Conservation (phyloP, 2,113 vertebrate genomes). For the Ginglymostoma cirratum region DNA sequence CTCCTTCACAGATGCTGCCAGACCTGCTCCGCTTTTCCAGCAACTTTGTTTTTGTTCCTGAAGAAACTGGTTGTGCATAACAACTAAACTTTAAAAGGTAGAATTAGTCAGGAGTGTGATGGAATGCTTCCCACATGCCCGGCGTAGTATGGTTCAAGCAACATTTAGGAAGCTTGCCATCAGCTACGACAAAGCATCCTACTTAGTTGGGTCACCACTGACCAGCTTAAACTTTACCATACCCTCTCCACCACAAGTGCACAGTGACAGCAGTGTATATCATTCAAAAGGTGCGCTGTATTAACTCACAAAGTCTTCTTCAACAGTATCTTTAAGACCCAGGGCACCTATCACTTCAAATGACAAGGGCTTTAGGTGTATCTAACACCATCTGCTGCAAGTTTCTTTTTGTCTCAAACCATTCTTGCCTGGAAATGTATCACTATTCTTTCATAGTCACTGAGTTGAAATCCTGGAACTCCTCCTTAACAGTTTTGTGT, state of each 20-base stretch:
- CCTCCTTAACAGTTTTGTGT: not conserved
- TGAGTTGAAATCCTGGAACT: not conserved
- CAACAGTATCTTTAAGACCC: not conserved
- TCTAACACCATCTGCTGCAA: not conserved
- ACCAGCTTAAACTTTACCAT: too few relatives aligned
- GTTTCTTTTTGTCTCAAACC: not conserved
- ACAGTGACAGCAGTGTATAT: not conserved
- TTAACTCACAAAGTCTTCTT: not conserved
- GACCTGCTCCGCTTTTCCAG: too few relatives aligned
- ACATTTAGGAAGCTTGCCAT: not conserved
- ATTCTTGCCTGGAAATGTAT: not conserved
- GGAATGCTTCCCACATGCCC: too few relatives aligned
- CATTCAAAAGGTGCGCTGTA: not conserved
- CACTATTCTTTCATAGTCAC: not conserved
- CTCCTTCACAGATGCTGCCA: too few relatives aligned
- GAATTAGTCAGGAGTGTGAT: too few relatives aligned
- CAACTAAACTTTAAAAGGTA: too few relatives aligned
- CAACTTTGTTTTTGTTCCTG: too few relatives aligned
- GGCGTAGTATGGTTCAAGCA: too few relatives aligned
- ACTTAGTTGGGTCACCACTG: not conserved
- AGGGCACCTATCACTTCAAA: not conserved
- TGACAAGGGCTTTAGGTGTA: not conserved
- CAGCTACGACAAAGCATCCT: not conserved
- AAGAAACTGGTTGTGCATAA: too few relatives aligned
- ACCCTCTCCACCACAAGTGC: too few relatives aligned